Evolutionary conservation across 2,888 invertebrate species (phyloP).

Genomic region (Pristionchus japonicus): DNA sequence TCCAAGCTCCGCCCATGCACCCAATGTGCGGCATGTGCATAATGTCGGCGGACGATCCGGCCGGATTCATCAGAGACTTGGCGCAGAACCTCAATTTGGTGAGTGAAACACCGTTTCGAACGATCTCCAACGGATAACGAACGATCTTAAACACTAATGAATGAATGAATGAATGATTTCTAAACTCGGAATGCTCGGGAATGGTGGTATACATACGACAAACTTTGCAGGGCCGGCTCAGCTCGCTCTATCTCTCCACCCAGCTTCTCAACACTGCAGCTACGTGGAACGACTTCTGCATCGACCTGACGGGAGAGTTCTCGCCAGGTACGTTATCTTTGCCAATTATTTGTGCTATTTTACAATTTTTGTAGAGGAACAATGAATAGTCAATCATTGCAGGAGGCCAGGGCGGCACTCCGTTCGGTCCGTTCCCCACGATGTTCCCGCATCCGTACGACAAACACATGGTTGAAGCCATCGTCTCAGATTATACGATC

Average conservation of each 20-base stretch:
- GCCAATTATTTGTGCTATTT: neutral
- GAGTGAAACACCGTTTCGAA: too few species aligned
- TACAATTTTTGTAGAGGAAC: neutral
- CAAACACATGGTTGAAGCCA: slow-evolving; percentile 65
- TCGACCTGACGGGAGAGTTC: slow-evolving; percentile 71
- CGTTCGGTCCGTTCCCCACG: slow-evolving; percentile 71
- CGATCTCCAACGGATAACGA: too few species aligned
- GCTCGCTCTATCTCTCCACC: slow-evolving; percentile 63
- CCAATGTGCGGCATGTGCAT: slow-evolving; percentile 55
- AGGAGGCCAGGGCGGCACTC: slow-evolving; percentile 63
- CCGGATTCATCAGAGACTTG: slow-evolving; percentile 58
- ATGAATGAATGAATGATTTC: too few species aligned
- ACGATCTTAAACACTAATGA: neutral
- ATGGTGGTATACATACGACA: neutral
- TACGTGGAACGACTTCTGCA: slow-evolving; percentile 68
- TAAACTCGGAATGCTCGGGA: too few species aligned
- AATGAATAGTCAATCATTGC: neutral
- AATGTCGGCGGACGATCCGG: slow-evolving; percentile 57
- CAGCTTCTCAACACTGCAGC: slow-evolving; percentile 68
- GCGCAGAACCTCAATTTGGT: slow-evolving; percentile 61
- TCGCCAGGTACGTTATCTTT: slow-evolving; percentile 42
- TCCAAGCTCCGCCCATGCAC: neutral
- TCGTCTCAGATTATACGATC: slow-evolving; percentile 69
- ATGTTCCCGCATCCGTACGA: slow-evolving; percentile 64
- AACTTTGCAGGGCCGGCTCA: slow-evolving; percentile 59